These are phyloP conservation scores for Tortricodes alternella DNA, from an alignment of 2,888 invertebrate species.

Conservation along the genomic window DNA sequence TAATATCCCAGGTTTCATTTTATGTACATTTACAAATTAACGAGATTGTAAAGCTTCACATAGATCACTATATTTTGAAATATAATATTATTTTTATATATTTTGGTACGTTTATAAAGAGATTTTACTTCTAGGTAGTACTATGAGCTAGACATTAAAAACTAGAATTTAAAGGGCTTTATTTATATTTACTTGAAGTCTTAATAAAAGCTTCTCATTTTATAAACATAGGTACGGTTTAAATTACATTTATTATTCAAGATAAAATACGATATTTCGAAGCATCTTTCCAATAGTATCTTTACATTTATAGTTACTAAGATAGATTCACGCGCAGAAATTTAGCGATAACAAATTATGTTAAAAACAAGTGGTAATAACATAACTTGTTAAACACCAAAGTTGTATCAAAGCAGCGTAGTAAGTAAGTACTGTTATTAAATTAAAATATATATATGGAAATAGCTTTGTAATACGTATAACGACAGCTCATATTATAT, in stretches of 20 bases:
- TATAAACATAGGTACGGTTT: not conserved
- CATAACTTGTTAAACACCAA: no score
- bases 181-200: conserved; percentile 1
- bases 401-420: no score
- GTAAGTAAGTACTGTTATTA: no score
- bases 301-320: no score
- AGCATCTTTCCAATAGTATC: no score
- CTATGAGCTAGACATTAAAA: conserved; percentile 6
- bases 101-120: conserved; percentile 33
- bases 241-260: not conserved
- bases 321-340: no score
- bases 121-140: conserved; percentile 27
- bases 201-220: conserved; percentile 11
- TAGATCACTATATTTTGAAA: conserved; percentile 55
- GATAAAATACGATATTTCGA: not conserved
- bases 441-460: no score
- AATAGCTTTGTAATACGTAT: no score
- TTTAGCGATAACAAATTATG: no score
- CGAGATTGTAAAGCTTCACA: conserved; percentile 70
- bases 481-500: no score
- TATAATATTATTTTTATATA: conserved; percentile 33
- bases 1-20: conserved; percentile 78
- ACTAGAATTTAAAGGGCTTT: conserved; percentile 6
- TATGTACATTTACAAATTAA: conserved; percentile 72
- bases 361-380: no score